A percentile compares a stretch with the other conserved stretches of the same genome.
phyloP scores from a whole-genome alignment of 2,888 invertebrate genomes.

The Trisateles emortualis region DNA sequence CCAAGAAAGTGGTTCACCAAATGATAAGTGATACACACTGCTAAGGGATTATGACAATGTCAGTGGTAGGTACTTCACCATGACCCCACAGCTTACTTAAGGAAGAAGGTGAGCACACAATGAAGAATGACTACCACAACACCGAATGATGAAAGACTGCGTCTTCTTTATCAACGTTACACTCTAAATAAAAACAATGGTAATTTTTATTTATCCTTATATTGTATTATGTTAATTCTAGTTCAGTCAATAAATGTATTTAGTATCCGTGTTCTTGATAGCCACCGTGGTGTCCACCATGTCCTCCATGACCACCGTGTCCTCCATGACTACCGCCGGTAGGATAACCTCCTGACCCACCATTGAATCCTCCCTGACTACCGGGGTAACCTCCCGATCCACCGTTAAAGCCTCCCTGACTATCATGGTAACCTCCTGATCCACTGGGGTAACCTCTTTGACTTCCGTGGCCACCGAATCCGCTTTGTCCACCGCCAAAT shows the following conservation, averaged over 20 bases:
- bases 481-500: constrained; percentile 19
- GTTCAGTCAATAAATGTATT: neutral
- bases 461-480: constrained; percentile 15
- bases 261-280: constrained; percentile 10
- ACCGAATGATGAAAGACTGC: too few relatives aligned
- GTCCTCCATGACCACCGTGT: neutral
- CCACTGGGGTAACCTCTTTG: neutral
- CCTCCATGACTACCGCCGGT: neutral
- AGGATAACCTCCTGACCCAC: neutral
- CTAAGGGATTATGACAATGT: too few relatives aligned
- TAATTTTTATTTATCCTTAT: neutral
- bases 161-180: too few relatives aligned
- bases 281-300: constrained; percentile 7
- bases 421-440: neutral
- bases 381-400: neutral
- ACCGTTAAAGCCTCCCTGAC: neutral
- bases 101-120: too few relatives aligned
- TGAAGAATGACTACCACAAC: too few relatives aligned
- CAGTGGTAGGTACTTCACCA: too few relatives aligned
- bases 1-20: too few relatives aligned
- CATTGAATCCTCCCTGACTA: neutral
- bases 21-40: too few relatives aligned
- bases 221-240: neutral
- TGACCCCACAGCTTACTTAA: too few relatives aligned
- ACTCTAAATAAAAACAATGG: neutral